Evolutionary conservation across 2,797 vertebrate genomes (phyloP), one percentile per base, ranked within the genome.

Genomic region (Botia almorhae): DNA sequence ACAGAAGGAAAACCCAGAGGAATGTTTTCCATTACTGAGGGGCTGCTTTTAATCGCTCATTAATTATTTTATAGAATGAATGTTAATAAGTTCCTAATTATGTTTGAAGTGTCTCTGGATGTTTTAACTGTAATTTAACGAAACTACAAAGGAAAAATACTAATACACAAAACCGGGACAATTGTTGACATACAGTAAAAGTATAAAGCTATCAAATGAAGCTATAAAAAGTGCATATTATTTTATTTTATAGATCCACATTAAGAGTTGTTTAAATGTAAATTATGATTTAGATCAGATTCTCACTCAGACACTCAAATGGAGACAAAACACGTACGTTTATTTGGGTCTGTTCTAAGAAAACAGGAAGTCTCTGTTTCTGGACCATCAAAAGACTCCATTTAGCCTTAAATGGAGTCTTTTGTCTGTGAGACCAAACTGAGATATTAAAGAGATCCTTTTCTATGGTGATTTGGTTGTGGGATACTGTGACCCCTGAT

Each of bases 401-500:
- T 58, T 58, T 23, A 21, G 6, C 23, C 56, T 23, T 6, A 26
- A 2, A 23, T 58, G 11, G 4, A 12, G 19, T 58, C 21, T 8
- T 55, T n/a, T 55, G 53, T 26, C 50, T 17, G 2, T 51, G 7
- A 6, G 53, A n/a, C 1, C 7, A 26, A 60, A 60, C 0, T 1
- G 1, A 23, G 12, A 60, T 60, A 14, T 23, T n/a, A 21, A 26
- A 33, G 21, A 60, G 4, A 26, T 60, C 56, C 11, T 26, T 81
- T 51, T 51, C 23, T 26, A 26, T 51, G 48, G 56, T 65, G 43
- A 78, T 55, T 21, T 78, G 64, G 6, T 33, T 78, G 74, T 72
- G 71, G 58, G 58, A 74, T 36, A 74, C 56, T 72, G 77, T 84
- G 73, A 64, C 11, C 70, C 80, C 65, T 82, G 81, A 74, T 84